A percentile compares a stretch with the other conserved stretches of the same genome.
Conservation (phyloP, 2,113 vertebrate species). For the Meles meles region DNA sequence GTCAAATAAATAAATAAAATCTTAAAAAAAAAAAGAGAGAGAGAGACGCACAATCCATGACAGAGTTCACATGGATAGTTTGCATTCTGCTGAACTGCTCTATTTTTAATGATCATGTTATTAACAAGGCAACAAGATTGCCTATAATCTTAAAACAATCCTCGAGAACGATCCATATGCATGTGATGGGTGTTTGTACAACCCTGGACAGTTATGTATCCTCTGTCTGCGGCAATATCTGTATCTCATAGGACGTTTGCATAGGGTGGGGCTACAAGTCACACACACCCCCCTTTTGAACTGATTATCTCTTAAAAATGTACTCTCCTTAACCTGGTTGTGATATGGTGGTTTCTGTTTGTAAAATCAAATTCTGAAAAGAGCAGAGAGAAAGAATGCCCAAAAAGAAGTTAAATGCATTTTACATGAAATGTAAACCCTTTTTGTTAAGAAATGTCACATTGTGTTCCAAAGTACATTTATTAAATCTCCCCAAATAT, state of each 20-base stretch:
- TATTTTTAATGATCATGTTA: slow-evolving; percentile 7
- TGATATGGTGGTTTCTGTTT: background rate
- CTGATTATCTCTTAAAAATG: background rate
- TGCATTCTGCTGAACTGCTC: background rate
- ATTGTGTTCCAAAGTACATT: background rate
- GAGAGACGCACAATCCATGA: background rate
- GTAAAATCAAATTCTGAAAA: background rate
- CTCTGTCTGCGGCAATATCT: accelerated
- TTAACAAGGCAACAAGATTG: background rate
- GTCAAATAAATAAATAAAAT: no score
- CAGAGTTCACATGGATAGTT: background rate
- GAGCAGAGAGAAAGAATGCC: background rate
- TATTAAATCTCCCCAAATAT: background rate
- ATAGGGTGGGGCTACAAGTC: background rate
- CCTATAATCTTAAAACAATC: background rate
- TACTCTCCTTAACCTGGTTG: background rate
- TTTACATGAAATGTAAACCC: background rate
- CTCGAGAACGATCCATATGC: background rate
- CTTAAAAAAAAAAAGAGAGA: no score
- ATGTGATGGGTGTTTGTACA: no score
- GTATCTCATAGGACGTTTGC: background rate
- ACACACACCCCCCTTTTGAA: background rate
- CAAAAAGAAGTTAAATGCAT: background rate
- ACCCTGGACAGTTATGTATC: background rate
- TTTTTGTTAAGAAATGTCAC: slow-evolving; percentile 15